Evolutionary conservation across 2,888 invertebrate species (phyloP).

Genomic region (Meganola albula): DNA sequence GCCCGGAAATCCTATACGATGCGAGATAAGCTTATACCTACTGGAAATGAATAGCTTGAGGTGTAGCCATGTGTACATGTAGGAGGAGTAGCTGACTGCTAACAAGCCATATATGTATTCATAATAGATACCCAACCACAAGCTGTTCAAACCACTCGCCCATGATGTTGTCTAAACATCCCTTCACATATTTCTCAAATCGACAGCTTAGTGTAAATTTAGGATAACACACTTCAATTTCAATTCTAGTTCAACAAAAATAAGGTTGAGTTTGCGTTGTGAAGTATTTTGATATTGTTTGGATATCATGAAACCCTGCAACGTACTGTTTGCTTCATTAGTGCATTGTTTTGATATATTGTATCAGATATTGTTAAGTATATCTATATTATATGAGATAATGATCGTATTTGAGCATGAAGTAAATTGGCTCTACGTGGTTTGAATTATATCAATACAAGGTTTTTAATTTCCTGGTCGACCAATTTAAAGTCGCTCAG

Average conservation of each 20-base stretch:
- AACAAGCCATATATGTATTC: no score
- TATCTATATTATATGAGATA: conserved; percentile 19
- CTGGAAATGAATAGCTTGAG: no score
- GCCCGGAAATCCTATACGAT: no score
- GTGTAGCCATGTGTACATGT: no score
- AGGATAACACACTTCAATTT: conserved; percentile 21
- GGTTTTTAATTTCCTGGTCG: background rate
- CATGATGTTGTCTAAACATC: conserved; percentile 47
- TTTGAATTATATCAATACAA: conserved; percentile 13
- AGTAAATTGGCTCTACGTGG: conserved; percentile 10
- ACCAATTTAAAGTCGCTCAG: background rate
- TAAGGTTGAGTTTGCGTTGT: conserved; percentile 24
- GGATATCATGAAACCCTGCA: conserved; percentile 15
- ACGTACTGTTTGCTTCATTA: conserved; percentile 48
- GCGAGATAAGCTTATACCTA: no score
- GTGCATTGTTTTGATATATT: conserved; percentile 34
- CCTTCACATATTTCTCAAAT: conserved; percentile 21
- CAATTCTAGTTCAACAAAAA: conserved; percentile 5
- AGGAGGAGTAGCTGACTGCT: no score
- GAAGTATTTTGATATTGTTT: conserved; percentile 25
- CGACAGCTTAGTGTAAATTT: conserved; percentile 31
- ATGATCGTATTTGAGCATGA: conserved; percentile 14
- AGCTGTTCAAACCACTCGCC: conserved; percentile 54
- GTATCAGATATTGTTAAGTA: conserved; percentile 18
- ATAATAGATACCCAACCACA: conserved; percentile 45